Conservation (phyloP, 1,140 invertebrate genomes). For the Chrysomallon squamiferum region DNA sequence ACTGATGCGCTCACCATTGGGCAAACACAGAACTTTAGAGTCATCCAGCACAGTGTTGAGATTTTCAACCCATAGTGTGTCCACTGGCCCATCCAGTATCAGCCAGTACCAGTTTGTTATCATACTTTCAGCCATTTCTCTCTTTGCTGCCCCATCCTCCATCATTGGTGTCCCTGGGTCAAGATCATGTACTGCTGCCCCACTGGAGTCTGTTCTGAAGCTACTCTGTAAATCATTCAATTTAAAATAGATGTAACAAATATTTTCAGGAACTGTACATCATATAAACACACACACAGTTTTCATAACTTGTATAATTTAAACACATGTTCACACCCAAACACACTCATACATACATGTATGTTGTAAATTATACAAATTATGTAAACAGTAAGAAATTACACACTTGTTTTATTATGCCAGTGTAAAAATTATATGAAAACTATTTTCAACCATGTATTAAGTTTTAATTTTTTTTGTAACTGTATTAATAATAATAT, state of each 20-base stretch:
- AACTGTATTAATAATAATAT: no score
- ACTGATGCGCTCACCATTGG: conserved; percentile 61
- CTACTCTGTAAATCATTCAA: not conserved
- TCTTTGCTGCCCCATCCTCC: conserved; percentile 10
- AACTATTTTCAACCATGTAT: no score
- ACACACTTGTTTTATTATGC: no score
- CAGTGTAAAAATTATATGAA: no score
- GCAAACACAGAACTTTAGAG: conserved; percentile 60
- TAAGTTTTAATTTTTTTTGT: no score
- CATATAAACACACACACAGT: no score
- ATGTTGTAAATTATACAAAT: no score
- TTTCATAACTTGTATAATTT: no score
- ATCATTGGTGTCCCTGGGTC: not conserved
- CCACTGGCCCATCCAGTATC: conserved; percentile 63
- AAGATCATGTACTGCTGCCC: not conserved
- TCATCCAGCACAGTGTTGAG: conserved; percentile 64
- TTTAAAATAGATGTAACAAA: not conserved
- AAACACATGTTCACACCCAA: no score
- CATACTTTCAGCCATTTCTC: conserved; percentile 12
- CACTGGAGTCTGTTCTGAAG: conserved; percentile 5
- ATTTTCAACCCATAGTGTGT: conserved; percentile 63
- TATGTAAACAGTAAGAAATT: no score
- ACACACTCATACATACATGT: no score
- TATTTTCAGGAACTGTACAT: no score
- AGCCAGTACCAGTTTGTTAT: conserved; percentile 58